Evolutionary conservation across 1,140 invertebrate species (phyloP), one percentile per base, ranked within the genome.

Genomic region (Luehdorfia chinensis): DNA sequence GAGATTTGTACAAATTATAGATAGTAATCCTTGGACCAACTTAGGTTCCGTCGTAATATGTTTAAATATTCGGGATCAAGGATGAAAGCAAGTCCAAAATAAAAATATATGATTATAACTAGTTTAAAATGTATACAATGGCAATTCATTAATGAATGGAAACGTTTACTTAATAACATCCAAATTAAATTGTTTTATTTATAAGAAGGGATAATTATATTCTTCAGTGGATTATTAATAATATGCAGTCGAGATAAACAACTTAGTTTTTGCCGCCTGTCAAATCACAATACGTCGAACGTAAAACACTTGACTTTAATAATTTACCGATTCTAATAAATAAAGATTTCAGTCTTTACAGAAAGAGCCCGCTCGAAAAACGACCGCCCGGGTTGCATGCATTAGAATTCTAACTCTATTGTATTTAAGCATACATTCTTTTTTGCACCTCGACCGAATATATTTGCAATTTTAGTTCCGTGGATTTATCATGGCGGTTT

Each of bases 241-340:
- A 43, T 43, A 43, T 30, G 39, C 39, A 43, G 25, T 18, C 27
- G 39, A 12, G 14, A 16, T 16, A 43, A 27, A 28, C 16, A 9
- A 21, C 12, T n/a, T n/a, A 14, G 13, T 73, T 71, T 74, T 74
- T 75, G 58, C 41, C 36, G 19, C 28, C 28, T 36, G 47, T 65
- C 48, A 61, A 14, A 65, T 75, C 61, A 66, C 55, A 67, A 81
- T 78, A 72, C 67, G 50, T 53, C 25, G 43, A 46, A 62, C 58
- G 61, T 79, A 80, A 78, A 78, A 71, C 67, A 76, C 57, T 48
- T 45, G 50, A 52, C 51, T 70, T 74, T 78, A 74, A 78, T 78
- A 84, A 76, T 81, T 75, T 83, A 67, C 66, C 59, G 75, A 71
- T 81, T 74, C 79, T 84, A 83, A 86, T 86, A 86, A 84, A 86